A percentile compares a stretch with the other conserved stretches of the same genome.
phyloP scores from a whole-genome alignment of 2,797 vertebrate species.

The Cynopterus sphinx region DNA sequence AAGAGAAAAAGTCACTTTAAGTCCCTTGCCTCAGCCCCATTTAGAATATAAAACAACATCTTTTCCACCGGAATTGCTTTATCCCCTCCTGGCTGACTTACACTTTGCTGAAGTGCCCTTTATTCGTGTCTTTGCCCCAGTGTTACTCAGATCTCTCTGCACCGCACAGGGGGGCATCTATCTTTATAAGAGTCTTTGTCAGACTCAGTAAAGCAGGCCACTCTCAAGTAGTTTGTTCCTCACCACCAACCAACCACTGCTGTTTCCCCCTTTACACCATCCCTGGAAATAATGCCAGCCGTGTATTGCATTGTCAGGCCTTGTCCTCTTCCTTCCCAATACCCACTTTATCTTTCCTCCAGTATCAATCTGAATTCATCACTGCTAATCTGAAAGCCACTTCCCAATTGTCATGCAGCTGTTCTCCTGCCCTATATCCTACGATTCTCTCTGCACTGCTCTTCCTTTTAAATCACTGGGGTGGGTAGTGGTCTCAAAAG shows the following conservation, averaged over 20 bases:
- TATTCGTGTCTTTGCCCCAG: background rate
- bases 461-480: background rate
- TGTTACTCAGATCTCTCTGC: background rate
- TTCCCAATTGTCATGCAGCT: rapidly evolving
- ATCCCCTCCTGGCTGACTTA: background rate
- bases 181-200: background rate
- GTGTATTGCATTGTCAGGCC: background rate
- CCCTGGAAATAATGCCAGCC: background rate
- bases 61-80: background rate
- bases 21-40: background rate
- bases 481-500: background rate
- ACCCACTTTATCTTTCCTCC: background rate
- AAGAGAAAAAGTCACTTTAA: background rate
- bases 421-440: background rate
- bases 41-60: background rate
- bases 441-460: background rate
- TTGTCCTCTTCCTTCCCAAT: too few relatives aligned
- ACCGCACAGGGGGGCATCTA: rapidly evolving
- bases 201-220: rapidly evolving
- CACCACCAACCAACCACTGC: background rate
- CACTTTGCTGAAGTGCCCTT: background rate
- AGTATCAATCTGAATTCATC: background rate
- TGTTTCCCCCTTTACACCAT: background rate
- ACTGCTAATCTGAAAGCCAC: background rate
- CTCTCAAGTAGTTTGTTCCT: background rate